A percentile compares a stretch with the other conserved stretches of the same genome.
Conservation (phyloP, 2,888 invertebrate genomes). For the Mantis religiosa region DNA sequence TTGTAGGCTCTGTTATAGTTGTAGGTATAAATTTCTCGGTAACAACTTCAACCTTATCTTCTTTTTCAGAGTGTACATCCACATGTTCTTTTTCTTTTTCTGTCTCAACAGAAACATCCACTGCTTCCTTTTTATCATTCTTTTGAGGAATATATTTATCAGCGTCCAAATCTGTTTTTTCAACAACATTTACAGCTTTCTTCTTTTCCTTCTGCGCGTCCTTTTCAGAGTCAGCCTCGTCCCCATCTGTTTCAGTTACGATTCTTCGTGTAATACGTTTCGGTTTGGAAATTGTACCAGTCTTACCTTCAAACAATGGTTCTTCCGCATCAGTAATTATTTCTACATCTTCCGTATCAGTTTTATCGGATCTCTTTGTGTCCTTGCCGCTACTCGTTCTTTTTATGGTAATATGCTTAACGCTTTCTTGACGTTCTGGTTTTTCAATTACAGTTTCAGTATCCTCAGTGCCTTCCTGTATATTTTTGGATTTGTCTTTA, state of each 20-base stretch:
- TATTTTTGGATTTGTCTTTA: not conserved
- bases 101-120: not conserved
- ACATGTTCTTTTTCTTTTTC: not conserved
- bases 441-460: not conserved
- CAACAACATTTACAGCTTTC: not conserved
- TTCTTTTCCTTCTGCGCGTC: not conserved
- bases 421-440: not conserved
- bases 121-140: not conserved
- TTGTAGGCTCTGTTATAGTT: not conserved
- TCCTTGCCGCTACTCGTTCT: not conserved
- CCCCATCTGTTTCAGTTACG: not conserved
- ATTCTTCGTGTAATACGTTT: not conserved
- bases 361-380: not conserved
- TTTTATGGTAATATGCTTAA: not conserved
- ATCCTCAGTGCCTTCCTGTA: not conserved
- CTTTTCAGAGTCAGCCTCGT: not conserved
- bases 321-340: not conserved
- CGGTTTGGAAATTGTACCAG: not conserved
- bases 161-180: not conserved
- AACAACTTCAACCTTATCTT: not conserved
- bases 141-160: too few species aligned
- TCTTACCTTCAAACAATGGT: not conserved
- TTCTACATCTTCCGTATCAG: not conserved
- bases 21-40: not conserved
- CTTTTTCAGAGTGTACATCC: not conserved